These are phyloP conservation scores for Drosophila simulans DNA, from an alignment of 1,140 invertebrate species.

Conservation along the genomic window DNA sequence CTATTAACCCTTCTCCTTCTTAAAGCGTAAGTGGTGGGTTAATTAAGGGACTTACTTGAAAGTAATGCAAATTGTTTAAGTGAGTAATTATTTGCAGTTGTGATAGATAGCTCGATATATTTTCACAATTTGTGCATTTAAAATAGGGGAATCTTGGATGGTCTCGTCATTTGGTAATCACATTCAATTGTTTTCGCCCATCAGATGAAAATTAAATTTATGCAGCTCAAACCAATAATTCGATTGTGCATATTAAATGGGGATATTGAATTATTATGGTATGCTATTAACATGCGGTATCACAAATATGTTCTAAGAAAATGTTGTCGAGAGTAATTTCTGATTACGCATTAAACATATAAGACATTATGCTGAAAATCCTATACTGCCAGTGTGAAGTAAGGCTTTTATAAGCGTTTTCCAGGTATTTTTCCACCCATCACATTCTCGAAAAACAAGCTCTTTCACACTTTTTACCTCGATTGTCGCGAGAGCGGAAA, in stretches of 20 bases:
- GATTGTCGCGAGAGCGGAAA: constrained; percentile 12
- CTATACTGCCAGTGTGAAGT: neutral
- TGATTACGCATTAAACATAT: too few relatives aligned
- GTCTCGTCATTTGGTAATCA: too few relatives aligned
- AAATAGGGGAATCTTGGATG: neutral
- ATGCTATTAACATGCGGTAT: too few relatives aligned
- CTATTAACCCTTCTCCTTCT: neutral
- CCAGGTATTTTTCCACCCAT: too few relatives aligned
- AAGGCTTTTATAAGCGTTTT: neutral
- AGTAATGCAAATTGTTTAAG: constrained; percentile 13
- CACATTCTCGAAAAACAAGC: constrained; percentile 11
- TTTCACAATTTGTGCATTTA: neutral
- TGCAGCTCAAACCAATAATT: neutral
- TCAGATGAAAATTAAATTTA: neutral
- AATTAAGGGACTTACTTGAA: neutral
- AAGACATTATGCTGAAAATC: neutral
- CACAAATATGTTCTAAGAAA: too few relatives aligned
- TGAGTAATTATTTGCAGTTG: neutral
- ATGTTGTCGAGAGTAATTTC: too few relatives aligned
- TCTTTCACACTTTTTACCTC: constrained; percentile 45
- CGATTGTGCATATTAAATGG: neutral
- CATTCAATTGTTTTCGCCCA: too few relatives aligned
- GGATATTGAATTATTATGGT: neutral
- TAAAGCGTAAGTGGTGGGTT: neutral
- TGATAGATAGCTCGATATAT: neutral